These are phyloP conservation scores for Drosophila dunni DNA, from an alignment of 1,140 invertebrate species.

Conservation along the genomic window DNA sequence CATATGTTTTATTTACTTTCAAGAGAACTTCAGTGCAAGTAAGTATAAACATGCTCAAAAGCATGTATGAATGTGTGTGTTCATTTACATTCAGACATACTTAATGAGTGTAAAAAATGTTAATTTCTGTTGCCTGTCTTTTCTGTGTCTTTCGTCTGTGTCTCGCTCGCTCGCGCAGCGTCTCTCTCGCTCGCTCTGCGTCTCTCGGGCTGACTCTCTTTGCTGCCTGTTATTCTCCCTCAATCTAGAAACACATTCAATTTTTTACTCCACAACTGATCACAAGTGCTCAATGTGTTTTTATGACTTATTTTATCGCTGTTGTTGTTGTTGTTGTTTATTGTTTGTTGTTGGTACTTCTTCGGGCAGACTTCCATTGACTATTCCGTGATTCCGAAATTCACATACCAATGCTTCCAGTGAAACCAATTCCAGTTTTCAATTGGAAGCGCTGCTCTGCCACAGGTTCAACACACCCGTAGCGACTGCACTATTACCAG, in stretches of 20 bases:
- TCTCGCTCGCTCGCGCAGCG: not conserved
- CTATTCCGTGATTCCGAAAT: slow-evolving; percentile 78
- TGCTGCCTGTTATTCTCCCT: not conserved
- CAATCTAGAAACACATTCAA: slow-evolving; percentile 8
- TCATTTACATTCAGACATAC: slow-evolving; percentile 2
- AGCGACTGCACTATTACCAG: slow-evolving; percentile 58
- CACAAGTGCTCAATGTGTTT: slow-evolving; percentile 78
- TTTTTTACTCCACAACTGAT: slow-evolving; percentile 47
- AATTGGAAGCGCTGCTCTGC: slow-evolving; percentile 66
- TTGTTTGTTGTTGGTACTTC: slow-evolving; percentile 34
- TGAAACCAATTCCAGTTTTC: slow-evolving; percentile 83
- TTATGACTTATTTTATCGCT: slow-evolving; percentile 57
- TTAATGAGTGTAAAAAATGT: slow-evolving; percentile 14
- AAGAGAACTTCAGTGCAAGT: not conserved
- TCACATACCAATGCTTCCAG: slow-evolving; percentile 79
- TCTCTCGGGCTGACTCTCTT: slow-evolving; percentile 16
- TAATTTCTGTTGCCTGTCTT: slow-evolving; percentile 36
- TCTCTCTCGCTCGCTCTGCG: not conserved
- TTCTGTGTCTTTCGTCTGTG: slow-evolving; percentile 17
- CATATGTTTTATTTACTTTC: not conserved
- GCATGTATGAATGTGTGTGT: not conserved
- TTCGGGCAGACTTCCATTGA: slow-evolving; percentile 68
- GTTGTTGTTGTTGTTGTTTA: slow-evolving; percentile 49
- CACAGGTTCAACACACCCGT: slow-evolving; percentile 64
- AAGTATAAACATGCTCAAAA: not conserved